Conservation (phyloP, 1,140 invertebrate species). For the Oreohelix idahoensis region DNA sequence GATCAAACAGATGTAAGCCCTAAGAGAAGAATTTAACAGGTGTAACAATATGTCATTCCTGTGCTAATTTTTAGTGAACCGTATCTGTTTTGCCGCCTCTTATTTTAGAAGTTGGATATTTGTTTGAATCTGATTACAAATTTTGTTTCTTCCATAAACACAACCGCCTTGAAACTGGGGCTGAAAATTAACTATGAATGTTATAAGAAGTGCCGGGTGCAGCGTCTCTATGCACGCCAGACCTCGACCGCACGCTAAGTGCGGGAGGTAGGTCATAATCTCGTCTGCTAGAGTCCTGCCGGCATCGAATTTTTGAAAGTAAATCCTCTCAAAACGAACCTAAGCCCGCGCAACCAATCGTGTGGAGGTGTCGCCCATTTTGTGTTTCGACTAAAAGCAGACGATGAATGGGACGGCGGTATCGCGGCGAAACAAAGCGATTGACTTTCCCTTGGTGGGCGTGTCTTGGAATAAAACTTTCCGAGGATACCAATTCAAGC, state of each 20-base stretch:
- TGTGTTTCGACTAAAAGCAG: neutral
- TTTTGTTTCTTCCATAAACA: too few species aligned
- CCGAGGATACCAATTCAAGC: conserved; percentile 9
- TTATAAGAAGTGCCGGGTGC: neutral
- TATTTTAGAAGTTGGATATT: too few species aligned
- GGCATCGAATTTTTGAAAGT: conserved; percentile 12
- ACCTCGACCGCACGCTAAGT: neutral
- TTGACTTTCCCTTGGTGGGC: conserved; percentile 3
- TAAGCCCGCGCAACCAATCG: neutral
- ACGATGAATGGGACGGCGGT: neutral
- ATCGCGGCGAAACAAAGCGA: conserved; percentile 21
- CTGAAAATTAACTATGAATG: neutral
- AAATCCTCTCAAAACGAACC: conserved; percentile 3
- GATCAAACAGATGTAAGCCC: too few species aligned
- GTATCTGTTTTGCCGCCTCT: too few species aligned
- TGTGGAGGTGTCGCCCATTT: neutral
- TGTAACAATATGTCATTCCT: too few species aligned
- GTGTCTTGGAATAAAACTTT: neutral
- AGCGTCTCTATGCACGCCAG: neutral
- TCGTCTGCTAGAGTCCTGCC: neutral
- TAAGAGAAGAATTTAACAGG: too few species aligned
- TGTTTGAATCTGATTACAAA: too few species aligned
- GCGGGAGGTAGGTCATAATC: neutral
- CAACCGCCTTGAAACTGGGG: neutral
- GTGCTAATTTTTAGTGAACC: too few species aligned